These are phyloP conservation scores for Smittia aterrima DNA, from an alignment of 2,888 invertebrate genomes.

Conservation along the genomic window DNA sequence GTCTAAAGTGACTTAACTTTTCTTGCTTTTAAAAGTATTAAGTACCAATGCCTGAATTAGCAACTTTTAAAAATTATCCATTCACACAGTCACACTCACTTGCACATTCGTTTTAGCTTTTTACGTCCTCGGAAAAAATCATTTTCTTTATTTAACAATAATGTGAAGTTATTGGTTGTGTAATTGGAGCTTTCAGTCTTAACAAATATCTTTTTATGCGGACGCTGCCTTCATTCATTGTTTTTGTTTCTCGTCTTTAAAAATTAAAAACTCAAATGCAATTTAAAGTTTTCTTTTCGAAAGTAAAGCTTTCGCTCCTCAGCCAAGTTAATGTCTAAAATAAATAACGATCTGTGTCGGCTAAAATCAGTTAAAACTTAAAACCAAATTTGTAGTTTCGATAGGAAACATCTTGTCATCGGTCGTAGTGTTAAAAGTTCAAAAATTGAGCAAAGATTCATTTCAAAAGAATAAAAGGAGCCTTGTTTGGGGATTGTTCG, in stretches of 20 bases:
- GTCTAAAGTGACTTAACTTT: too few species aligned
- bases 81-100: neutral
- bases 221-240: neutral
- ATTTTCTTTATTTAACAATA: neutral
- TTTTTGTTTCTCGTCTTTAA: neutral
- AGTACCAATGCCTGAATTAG: conserved; percentile 1
- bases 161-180: neutral
- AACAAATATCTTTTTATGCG: neutral
- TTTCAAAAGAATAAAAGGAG: neutral
- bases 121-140: neutral
- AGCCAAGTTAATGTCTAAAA: neutral
- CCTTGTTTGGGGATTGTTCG: too few species aligned
- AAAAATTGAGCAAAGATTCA: conserved; percentile 7
- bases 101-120: neutral
- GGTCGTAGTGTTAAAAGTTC: neutral
- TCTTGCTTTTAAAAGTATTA: neutral
- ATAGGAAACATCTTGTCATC: neutral
- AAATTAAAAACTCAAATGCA: conserved; percentile 5
- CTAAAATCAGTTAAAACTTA: neutral
- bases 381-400: neutral
- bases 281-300: neutral
- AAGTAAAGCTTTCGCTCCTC: neutral
- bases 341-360: neutral
- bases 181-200: conserved; percentile 6
- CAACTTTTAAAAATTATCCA: neutral